Evolutionary conservation across 2,888 invertebrate genomes (phyloP).

Genomic region (Cataglyphis cursor): DNA sequence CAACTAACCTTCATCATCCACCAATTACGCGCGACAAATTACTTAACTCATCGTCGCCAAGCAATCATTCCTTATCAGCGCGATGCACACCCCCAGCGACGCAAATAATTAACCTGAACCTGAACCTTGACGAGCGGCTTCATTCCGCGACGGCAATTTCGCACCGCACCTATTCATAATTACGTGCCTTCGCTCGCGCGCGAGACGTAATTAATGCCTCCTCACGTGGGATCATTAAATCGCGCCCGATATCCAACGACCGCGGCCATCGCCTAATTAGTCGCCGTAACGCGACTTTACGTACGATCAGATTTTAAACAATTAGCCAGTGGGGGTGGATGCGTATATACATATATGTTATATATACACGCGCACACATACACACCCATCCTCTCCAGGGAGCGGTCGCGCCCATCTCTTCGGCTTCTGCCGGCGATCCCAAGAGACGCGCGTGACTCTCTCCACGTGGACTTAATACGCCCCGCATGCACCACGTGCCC

Average conservation of each 20-base stretch:
- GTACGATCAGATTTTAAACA: conserved; percentile 83
- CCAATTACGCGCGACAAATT: conserved; percentile 45
- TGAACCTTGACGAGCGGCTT: conserved; percentile 29
- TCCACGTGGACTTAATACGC: conserved; percentile 73
- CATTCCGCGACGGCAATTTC: conserved; percentile 49
- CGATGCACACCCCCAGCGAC: conserved; percentile 6
- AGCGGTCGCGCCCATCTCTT: conserved; percentile 80
- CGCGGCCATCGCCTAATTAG: conserved; percentile 73
- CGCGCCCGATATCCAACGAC: conserved; percentile 44
- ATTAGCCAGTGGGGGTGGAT: conserved; percentile 76
- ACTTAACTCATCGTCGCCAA: conserved; percentile 41
- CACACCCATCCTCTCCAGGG: conserved; percentile 75
- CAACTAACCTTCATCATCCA: conserved; percentile 23
- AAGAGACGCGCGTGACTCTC: conserved; percentile 78
- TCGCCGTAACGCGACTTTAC: conserved; percentile 57
- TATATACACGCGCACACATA: conserved; percentile 65
- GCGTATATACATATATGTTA: conserved; percentile 39
- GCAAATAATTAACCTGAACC: conserved; percentile 53
- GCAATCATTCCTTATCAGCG: conserved; percentile 49
- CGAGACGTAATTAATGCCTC: conserved; percentile 49
- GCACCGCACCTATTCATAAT: conserved; percentile 53
- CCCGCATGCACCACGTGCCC: conserved; percentile 75
- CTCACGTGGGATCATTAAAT: conserved; percentile 56
- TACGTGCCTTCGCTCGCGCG: conserved; percentile 25
- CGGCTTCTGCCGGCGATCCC: conserved; percentile 65